These are phyloP conservation scores for Nephotettix cincticeps DNA, from an alignment of 1,140 invertebrate species.

Conservation along the genomic window DNA sequence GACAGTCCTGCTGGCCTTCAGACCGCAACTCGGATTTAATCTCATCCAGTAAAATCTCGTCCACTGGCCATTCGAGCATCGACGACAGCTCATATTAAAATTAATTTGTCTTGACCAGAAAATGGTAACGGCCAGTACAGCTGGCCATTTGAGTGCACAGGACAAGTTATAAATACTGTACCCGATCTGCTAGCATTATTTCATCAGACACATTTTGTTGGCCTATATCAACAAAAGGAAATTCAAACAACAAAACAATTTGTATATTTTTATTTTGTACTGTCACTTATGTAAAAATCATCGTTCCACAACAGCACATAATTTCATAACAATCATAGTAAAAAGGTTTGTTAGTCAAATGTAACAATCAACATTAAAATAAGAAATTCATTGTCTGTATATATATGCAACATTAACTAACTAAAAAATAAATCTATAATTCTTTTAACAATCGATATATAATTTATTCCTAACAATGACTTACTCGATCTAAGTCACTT, in stretches of 20 bases:
- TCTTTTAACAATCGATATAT: slow-evolving; percentile 25
- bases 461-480: slow-evolving; percentile 21
- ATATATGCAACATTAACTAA: background rate
- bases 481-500: background rate
- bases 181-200: too few species aligned
- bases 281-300: slow-evolving; percentile 27
- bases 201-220: too few species aligned
- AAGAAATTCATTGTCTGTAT: slow-evolving; percentile 11
- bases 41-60: too few species aligned
- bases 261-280: slow-evolving; percentile 13
- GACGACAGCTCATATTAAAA: too few species aligned
- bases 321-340: slow-evolving; percentile 12
- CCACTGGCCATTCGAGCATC: too few species aligned
- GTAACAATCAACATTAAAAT: slow-evolving; percentile 28
- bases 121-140: too few species aligned
- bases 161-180: too few species aligned
- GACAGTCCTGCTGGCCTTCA: too few species aligned
- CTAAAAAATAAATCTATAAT: slow-evolving; percentile 21
- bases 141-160: too few species aligned
- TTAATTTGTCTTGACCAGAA: too few species aligned
- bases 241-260: background rate
- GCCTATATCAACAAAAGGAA: too few species aligned
- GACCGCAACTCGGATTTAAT: too few species aligned
- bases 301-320: slow-evolving; percentile 3
- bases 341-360: slow-evolving; percentile 24